A percentile compares a stretch with the other conserved stretches of the same genome.
phyloP scores from a whole-genome alignment of 2,113 vertebrate genomes.

The Pelecanoides urinatrix region DNA sequence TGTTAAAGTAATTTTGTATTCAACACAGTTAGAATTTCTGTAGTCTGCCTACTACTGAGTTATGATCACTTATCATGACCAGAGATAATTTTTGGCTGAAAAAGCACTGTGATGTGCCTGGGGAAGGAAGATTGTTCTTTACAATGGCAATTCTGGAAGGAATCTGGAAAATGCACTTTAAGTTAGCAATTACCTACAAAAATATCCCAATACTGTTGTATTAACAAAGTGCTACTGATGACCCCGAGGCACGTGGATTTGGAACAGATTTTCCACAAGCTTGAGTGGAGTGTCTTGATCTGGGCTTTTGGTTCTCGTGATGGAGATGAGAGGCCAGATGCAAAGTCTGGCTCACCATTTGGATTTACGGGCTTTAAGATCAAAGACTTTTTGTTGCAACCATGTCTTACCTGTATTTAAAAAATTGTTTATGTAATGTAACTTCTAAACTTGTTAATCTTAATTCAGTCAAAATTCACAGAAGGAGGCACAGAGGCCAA shows the following conservation, averaged over 20 bases:
- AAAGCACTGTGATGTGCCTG: background rate
- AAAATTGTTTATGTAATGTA: background rate
- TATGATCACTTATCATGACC: background rate
- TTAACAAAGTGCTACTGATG: background rate
- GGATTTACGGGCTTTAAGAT: background rate
- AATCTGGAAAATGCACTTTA: background rate
- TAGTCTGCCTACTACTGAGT: background rate
- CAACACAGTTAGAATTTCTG: background rate
- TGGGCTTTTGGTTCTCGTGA: background rate
- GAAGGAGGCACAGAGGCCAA: background rate
- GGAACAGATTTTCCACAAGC: background rate
- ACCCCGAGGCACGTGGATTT: background rate
- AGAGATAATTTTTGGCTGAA: conserved; percentile 12
- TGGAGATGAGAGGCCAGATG: background rate
- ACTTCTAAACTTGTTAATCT: background rate
- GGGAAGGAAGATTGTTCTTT: background rate
- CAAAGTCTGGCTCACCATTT: background rate
- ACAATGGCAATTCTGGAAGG: background rate
- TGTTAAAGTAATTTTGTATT: background rate
- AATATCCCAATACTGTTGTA: background rate
- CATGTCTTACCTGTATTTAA: background rate
- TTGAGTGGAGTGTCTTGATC: background rate
- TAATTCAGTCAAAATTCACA: background rate
- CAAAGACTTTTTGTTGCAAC: background rate
- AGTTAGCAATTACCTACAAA: background rate